These are phyloP conservation scores for Peromyscus attwateri DNA, from an alignment of 2,797 vertebrate species.

Conservation along the genomic window DNA sequence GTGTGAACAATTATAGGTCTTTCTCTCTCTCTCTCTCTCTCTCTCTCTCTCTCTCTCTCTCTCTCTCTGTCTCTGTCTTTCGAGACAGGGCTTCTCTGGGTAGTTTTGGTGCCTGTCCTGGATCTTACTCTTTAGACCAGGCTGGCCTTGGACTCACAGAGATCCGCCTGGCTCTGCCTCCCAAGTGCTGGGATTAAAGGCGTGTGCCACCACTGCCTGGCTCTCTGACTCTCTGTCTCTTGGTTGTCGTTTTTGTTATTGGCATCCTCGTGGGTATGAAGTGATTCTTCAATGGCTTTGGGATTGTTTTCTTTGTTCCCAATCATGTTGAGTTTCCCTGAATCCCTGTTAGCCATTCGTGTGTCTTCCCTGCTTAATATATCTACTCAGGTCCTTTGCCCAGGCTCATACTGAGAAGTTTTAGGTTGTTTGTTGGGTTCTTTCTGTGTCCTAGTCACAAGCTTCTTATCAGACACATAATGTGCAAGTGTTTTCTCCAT, in stretches of 20 bases:
- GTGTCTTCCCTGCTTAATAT: neutral
- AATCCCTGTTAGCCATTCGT: neutral
- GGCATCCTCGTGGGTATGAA: neutral
- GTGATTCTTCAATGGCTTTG: neutral
- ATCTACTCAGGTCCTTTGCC: neutral
- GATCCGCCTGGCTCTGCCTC: neutral
- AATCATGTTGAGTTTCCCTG: neutral
- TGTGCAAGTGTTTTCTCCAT: neutral
- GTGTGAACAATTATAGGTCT: neutral
- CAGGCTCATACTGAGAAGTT: neutral
- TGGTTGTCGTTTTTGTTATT: neutral
- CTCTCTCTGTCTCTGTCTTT: no score
- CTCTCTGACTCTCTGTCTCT: neutral
- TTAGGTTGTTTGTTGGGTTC: neutral
- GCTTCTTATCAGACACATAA: neutral
- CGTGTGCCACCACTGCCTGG: neutral
- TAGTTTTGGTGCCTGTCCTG: neutral
- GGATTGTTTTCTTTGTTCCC: neutral
- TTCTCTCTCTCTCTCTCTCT: no score
- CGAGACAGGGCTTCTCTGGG: neutral
- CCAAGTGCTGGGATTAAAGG: neutral
- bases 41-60: no score
- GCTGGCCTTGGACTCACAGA: neutral
- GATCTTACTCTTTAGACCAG: neutral
- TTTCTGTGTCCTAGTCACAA: neutral